Conservation (phyloP, 1,140 invertebrate species). For the Brachionus rotundiformis region DNA sequence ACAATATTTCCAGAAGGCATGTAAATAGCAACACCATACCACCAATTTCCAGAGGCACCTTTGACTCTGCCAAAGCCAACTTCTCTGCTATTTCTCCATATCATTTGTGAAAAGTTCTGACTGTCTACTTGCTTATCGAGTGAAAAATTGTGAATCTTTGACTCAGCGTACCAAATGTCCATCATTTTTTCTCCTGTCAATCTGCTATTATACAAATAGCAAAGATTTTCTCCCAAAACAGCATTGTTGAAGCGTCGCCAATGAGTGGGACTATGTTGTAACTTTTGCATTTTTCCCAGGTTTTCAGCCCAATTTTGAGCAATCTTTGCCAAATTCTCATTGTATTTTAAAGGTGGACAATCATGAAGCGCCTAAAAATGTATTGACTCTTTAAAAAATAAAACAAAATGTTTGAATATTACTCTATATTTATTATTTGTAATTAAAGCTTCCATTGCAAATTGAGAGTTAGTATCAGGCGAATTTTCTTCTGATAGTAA, state of each 20-base stretch:
- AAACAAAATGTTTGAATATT: neutral
- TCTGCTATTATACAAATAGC: neutral
- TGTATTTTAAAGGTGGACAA: constrained; percentile 31
- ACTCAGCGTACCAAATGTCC: constrained; percentile 47
- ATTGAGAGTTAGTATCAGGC: constrained; percentile 3
- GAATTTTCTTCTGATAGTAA: constrained; percentile 5
- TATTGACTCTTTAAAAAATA: neutral
- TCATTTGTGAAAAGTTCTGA: constrained; percentile 56
- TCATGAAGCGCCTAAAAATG: constrained; percentile 26
- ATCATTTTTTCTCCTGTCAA: constrained; percentile 50
- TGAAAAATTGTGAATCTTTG: constrained; percentile 5
- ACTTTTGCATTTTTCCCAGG: constrained; percentile 25
- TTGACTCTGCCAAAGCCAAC: constrained; percentile 72
- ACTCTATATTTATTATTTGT: constrained; percentile 50
- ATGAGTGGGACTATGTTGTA: constrained; percentile 45
- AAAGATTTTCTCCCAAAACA: constrained; percentile 42
- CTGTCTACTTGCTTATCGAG: constrained; percentile 26
- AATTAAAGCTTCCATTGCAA: constrained; percentile 51
- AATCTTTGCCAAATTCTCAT: constrained; percentile 25
- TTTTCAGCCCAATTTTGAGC: constrained; percentile 32
- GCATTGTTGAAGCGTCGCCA: constrained; percentile 24
- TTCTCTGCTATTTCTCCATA: constrained; percentile 73
- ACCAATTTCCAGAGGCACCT: constrained; percentile 67
- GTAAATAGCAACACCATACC: constrained; percentile 50
- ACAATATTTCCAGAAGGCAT: constrained; percentile 42